Base-by-base conservation (phyloP, 1,140 invertebrate species). In the Magallana ariakensis region DNA sequence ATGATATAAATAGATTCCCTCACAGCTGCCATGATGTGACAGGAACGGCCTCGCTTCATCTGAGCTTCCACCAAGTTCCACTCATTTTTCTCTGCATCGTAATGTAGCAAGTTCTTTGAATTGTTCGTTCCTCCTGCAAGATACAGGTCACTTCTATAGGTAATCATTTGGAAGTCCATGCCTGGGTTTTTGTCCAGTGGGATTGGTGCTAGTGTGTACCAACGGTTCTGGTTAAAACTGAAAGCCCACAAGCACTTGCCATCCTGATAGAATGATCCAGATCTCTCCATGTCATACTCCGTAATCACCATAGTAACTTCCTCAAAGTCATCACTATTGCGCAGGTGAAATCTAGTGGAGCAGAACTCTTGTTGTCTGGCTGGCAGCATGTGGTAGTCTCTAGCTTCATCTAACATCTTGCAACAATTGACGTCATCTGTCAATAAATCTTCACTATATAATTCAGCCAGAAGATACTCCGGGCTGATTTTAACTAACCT, bases 321-420 rank as follows among this genome's bases (percentile, higher is more conserved):
- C 56, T 90, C 91, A 56, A 87, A 88, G 46, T 91, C 91, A 84
- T 90, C 90, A 62, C 88, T 89, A 84, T 90, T 89, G 22, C 91
- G 58, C 66, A 89, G 85, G 58, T 87, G 87, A 55, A 89, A 88
- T 62, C 91, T 57, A 6, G 82, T 57, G n/a, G 90, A 83, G 7
- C 88, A 87, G 70, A 89, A 91, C 80, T 90, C 90, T 58, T 92
- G 91, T 19, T 90, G 87, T 58, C 90, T 66, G 16, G 90, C 89
- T 22, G 90, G 91, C 56, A 92, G 87, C 87, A 92, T 91, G 82
- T 92, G 91, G 83, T 89, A 91, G 54, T 90, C 80, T 81, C 90
- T 88, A 10, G 90, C 90, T 54, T 92, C 91, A 56, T 91, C 89
- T 62, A 92, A 75, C 62, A 89, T 90, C 33, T 83, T 57, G 54